A percentile compares a stretch with the other conserved stretches of the same genome.
These are phyloP conservation scores for Cheirogaleus medius DNA, from an alignment of 2,113 vertebrate species.

Conservation along the genomic window DNA sequence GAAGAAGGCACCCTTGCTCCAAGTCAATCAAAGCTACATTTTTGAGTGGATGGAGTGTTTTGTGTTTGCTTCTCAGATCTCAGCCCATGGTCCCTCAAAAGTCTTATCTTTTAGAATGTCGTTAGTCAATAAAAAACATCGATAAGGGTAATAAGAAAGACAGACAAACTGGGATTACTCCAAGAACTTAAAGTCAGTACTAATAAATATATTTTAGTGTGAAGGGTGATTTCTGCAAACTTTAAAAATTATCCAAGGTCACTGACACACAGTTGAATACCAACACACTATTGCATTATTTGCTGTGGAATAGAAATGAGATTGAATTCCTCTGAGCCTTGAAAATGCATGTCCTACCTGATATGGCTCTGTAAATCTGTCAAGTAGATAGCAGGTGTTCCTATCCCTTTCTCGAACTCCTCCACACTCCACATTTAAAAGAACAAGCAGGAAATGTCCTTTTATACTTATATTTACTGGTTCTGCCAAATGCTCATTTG, in stretches of 20 bases:
- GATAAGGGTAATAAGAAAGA: not conserved
- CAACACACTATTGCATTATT: constrained; percentile 5
- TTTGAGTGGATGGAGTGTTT: not conserved
- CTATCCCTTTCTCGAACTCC: not conserved
- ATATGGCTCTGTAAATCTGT: constrained; percentile 53
- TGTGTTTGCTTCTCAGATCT: not conserved
- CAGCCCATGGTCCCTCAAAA: not conserved
- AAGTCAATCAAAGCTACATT: not conserved
- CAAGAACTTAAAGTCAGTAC: not conserved
- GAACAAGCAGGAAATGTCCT: not conserved
- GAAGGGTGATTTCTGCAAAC: not conserved
- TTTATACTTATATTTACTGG: constrained; percentile 40
- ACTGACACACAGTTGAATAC: not conserved
- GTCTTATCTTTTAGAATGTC: not conserved
- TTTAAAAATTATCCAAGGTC: constrained; percentile 44
- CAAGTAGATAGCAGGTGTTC: not conserved
- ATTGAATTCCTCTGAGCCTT: constrained; percentile 36
- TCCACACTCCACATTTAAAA: not conserved
- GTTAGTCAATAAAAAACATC: not conserved
- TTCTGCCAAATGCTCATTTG: constrained; percentile 55
- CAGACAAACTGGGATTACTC: not conserved
- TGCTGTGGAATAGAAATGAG: constrained; percentile 30
- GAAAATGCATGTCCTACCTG: not conserved
- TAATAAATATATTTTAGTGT: not conserved
- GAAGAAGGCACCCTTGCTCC: not conserved